Evolutionary conservation across 2,888 invertebrate genomes (phyloP).

Genomic region (Neuroscelio doddi): DNA sequence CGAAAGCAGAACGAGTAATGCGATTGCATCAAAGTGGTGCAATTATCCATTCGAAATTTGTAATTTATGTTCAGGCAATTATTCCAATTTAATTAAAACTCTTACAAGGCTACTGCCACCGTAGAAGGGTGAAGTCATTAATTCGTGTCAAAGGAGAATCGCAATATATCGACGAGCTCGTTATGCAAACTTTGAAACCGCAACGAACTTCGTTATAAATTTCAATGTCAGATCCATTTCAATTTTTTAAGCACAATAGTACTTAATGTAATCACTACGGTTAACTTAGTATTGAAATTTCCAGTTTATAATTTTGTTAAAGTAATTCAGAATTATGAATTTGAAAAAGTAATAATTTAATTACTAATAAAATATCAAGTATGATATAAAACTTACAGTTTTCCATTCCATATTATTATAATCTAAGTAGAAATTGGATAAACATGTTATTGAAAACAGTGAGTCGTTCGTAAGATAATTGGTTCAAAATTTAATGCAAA

Average conservation of each 20-base stretch:
- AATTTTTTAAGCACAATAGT: too few species aligned
- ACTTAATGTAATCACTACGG: too few species aligned
- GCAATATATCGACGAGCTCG: conserved; percentile 37
- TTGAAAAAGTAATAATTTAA: neutral
- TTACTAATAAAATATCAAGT: too few species aligned
- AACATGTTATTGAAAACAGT: too few species aligned
- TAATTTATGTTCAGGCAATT: conserved; percentile 53
- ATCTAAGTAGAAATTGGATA: too few species aligned
- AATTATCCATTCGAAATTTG: conserved; percentile 50
- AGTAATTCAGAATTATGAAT: neutral
- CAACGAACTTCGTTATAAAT: conserved; percentile 47
- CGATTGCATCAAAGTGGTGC: conserved; percentile 46
- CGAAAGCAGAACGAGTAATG: conserved; percentile 14
- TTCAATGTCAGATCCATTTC: conserved; percentile 21
- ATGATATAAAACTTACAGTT: too few species aligned
- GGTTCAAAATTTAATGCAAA: too few species aligned
- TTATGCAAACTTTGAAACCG: conserved; percentile 42
- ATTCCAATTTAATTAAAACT: conserved; percentile 60
- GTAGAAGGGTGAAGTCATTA: conserved; percentile 49
- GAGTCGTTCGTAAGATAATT: too few species aligned
- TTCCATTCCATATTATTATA: too few species aligned
- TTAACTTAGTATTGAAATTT: too few species aligned
- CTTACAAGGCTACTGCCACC: conserved; percentile 19
- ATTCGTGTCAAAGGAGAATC: conserved; percentile 48
- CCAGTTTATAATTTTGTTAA: too few species aligned